Conservation (phyloP, 2,113 vertebrate genomes). For the Hippocampus zosterae region DNA sequence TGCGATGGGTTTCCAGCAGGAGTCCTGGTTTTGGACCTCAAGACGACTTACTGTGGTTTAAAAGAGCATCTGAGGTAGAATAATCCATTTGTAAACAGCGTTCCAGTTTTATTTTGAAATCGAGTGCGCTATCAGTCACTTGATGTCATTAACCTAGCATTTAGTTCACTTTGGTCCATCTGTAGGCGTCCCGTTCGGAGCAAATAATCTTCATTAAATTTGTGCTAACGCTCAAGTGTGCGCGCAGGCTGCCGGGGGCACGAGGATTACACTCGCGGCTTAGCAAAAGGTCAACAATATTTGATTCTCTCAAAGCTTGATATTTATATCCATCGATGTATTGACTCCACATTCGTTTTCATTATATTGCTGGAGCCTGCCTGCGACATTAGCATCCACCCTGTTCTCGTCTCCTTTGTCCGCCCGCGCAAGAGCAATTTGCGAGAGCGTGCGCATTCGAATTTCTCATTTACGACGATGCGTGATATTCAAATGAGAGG, state of each 20-base stretch:
- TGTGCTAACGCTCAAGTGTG: conserved; percentile 42
- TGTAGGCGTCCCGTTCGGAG: conserved; percentile 49
- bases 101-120: background rate
- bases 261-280: conserved; percentile 54
- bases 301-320: conserved; percentile 67
- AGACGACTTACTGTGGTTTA: no score
- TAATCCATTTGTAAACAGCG: background rate
- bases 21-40: no score
- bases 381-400: background rate
- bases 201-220: conserved; percentile 62
- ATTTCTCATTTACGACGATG: conserved; percentile 42
- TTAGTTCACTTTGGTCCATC: conserved; percentile 52
- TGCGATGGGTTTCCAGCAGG: no score
- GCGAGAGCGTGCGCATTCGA: conserved; percentile 16
- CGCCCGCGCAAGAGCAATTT: conserved; percentile 18
- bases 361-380: conserved; percentile 31
- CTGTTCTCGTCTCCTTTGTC: conserved; percentile 27
- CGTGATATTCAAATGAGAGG: conserved; percentile 38
- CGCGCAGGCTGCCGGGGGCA: conserved; percentile 37
- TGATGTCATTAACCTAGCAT: conserved; percentile 51
- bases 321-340: conserved; percentile 56
- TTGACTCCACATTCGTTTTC: conserved; percentile 44
- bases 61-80: background rate
- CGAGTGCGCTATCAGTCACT: background rate
- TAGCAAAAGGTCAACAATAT: conserved; percentile 62